Evolutionary conservation across 2,888 invertebrate species (phyloP), one percentile per base, ranked within the genome.

Genomic region (Uloborus plumipes): DNA sequence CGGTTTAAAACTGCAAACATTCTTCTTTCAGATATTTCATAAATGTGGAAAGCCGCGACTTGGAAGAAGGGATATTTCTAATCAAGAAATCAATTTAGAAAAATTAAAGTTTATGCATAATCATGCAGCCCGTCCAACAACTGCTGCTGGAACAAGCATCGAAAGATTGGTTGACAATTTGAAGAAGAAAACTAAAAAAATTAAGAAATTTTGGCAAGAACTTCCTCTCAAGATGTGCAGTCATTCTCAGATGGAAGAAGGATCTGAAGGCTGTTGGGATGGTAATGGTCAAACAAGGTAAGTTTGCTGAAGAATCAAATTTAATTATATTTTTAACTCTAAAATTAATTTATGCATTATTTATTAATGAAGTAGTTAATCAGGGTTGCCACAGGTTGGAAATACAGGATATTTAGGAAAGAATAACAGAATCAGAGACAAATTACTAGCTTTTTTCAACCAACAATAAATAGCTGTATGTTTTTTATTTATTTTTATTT

Each of bases 131-230:
- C 73, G 86, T 87, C 49, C 86, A 85, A 20, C 86, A 85, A 50
- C 88, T 4, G 89, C 89, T 15, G 88, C 88, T 3, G 91, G 91
- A 2, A 92, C 93, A 0, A 84, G 92, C 49, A 90, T 97, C 75
- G 95, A 96, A 88, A 93, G 93, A 86, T 91, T 97, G 71, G 94
- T 97, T 64, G 92, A 93, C 67, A 96, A 97, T 88, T 95, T 96
- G 55, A 92, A 95, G 79, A 92, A 93, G 89, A 92, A 93, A 87
- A 91, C 95, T 59, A 92, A 93, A 87, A 93, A 93, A 87, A 94
- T 94, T 58, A 92, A 93, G 81, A 93, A 93, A 86, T 95, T 95
- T 90, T 98, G 97, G 97, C 92, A 93, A 62, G 93, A 94, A 87
- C 91, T 98, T 85, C 95, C 97, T 0, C 94, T 94, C 87, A 92